Evolutionary conservation across 2,113 vertebrate species (phyloP).

Genomic region (Ammodytes marinus): DNA sequence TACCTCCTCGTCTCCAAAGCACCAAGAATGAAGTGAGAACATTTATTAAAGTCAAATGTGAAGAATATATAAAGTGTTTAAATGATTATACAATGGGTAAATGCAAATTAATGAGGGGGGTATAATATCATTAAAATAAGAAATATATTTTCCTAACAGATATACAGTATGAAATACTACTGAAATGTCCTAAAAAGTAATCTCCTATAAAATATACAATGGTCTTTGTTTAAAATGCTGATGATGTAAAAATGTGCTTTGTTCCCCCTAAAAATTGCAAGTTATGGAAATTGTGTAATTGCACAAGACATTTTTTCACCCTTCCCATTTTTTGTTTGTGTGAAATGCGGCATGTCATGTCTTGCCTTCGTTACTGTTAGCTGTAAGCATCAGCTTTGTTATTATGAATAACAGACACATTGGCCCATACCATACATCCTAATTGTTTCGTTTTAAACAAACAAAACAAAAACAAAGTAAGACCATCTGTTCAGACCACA

Average conservation of each 20-base stretch:
- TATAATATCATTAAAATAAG: too few species aligned
- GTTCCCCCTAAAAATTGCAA: background rate
- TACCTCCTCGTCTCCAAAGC: too few species aligned
- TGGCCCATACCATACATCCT: background rate
- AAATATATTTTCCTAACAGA: too few species aligned
- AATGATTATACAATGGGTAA: too few species aligned
- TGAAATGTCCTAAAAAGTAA: background rate
- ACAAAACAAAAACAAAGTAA: background rate
- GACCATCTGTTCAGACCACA: conserved; percentile 3
- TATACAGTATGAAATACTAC: too few species aligned
- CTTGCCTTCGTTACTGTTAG: background rate
- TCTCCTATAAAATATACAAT: background rate
- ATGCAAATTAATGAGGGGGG: too few species aligned
- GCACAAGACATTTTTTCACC: conserved; percentile 29
- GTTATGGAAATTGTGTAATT: conserved; percentile 8
- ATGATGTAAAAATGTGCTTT: background rate
- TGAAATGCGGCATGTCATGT: conserved; percentile 35
- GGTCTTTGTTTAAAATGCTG: background rate
- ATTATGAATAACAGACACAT: background rate
- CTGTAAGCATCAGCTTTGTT: conserved; percentile 16
- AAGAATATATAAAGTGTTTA: too few species aligned
- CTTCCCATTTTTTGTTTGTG: conserved; percentile 25
- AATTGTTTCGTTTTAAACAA: background rate
- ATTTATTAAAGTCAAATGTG: too few species aligned
- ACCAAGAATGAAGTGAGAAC: too few species aligned